Conservation (phyloP, 2,888 invertebrate species). For the Schizotus pectinicornis region DNA sequence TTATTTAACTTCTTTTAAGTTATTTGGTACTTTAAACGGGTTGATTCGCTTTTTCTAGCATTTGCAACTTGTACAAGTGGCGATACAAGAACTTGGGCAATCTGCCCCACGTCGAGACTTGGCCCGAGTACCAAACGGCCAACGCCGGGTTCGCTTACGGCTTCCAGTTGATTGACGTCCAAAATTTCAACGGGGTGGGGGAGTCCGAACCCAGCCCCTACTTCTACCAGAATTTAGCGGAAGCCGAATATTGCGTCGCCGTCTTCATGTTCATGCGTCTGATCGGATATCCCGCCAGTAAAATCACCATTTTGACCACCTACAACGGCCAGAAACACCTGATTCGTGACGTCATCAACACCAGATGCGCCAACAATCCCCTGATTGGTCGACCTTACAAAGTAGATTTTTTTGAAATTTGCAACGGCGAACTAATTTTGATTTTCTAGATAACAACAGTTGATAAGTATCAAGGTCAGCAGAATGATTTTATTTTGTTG, state of each 20-base stretch:
- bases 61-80: slow-evolving; percentile 95
- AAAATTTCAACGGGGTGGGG: slow-evolving; percentile 94
- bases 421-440: not conserved
- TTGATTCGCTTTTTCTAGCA: slow-evolving; percentile 62
- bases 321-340: slow-evolving; percentile 99
- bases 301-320: slow-evolving; percentile 96
- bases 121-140: slow-evolving; percentile 84
- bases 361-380: slow-evolving; percentile 92
- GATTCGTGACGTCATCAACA: slow-evolving; percentile 93
- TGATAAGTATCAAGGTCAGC: slow-evolving; percentile 99
- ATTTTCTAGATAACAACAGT: slow-evolving; percentile 83
- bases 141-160: slow-evolving; percentile 94
- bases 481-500: slow-evolving; percentile 97
- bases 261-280: slow-evolving; percentile 98
- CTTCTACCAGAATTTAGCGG: slow-evolving; percentile 95
- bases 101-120: slow-evolving; percentile 83
- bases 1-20: slow-evolving; percentile 1
- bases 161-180: slow-evolving; percentile 95
- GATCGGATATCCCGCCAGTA: slow-evolving; percentile 94
- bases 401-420: slow-evolving; percentile 48
- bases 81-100: slow-evolving; percentile 95
- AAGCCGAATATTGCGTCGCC: slow-evolving; percentile 95
- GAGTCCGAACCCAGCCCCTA: slow-evolving; percentile 98
- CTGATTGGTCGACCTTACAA: slow-evolving; percentile 92
- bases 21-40: slow-evolving; percentile 3